Evolutionary conservation across 2,113 vertebrate species (phyloP), one percentile per base, ranked within the genome.

Genomic region (Hippocampus barbouri): DNA sequence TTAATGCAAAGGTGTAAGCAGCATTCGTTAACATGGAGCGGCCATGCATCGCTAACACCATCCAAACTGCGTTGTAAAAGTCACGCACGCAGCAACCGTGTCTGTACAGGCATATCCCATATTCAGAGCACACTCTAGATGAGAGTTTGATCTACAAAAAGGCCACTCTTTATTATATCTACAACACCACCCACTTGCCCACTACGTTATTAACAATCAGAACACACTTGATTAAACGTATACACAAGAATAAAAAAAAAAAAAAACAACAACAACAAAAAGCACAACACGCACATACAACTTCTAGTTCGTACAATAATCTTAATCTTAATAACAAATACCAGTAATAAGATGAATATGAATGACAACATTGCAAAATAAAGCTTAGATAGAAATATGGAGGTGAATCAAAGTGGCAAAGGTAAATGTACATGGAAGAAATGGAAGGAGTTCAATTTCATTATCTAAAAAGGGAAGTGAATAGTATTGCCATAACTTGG

Each of bases 131-230:
- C 79, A 83, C 83, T 84, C 85, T 1, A 61, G 23, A 30, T 27
- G 14, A 30, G 69, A 83, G 80, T 81, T 86, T 88, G 85, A 84
- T 88, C 87, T 64, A 70, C 79, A 82, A 89, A 84, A 88, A 85
- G 73, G 82, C 82, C 74, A 80, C 85, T 85, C 59, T 8, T 15
- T 63, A 74, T 15, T 63, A 74, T 41, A 69, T 77, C 74, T 79
- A 80, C 41, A 79, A 79, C 81, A 76, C 27, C 68, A 73, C 80
- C 83, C 85, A 68, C 54, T 74, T 81, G 43, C 83, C 85, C 80
- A 73, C 57, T 43, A 83, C 76, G 83, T 79, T 71, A 78, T 72
- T 53, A 15, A 71, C 68, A 74, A 71, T 56, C 15, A 74, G 53
- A 80, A 83, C 68, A 67, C 2, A 54, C 59, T 38, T 64, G 43